phyloP scores from a whole-genome alignment of 1,140 invertebrate species.

The Apis mellifera region DNA sequence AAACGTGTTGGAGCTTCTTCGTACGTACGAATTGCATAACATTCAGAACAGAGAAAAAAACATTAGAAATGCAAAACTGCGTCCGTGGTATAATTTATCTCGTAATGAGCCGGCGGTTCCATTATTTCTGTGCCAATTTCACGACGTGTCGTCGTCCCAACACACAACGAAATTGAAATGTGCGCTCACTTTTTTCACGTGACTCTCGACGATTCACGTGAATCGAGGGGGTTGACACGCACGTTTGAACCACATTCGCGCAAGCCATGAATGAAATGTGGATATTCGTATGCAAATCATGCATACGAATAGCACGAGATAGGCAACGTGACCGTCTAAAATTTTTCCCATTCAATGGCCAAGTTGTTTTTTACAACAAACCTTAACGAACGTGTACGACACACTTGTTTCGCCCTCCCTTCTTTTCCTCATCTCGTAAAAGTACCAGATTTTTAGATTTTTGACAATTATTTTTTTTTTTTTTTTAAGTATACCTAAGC shows the following conservation, averaged over 20 bases:
- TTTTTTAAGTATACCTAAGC: no score
- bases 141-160: background rate
- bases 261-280: slow-evolving; percentile 19
- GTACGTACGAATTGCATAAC: slow-evolving; percentile 32
- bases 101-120: slow-evolving; percentile 5
- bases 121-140: slow-evolving; percentile 2
- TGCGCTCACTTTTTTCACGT: background rate
- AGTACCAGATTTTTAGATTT: no score
- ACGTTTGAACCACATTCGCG: background rate
- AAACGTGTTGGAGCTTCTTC: background rate
- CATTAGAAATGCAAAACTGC: slow-evolving; percentile 32
- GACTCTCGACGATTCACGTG: background rate
- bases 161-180: background rate
- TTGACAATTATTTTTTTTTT: no score
- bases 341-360: no score
- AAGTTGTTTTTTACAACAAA: no score
- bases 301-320: background rate
- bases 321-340: slow-evolving; percentile 1
- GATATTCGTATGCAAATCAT: background rate
- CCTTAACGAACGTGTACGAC: no score
- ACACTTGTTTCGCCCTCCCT: no score
- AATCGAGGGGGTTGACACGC: background rate
- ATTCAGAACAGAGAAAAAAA: slow-evolving; percentile 1
- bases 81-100: slow-evolving; percentile 18
- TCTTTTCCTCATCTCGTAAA: no score